A percentile compares a stretch with the other conserved stretches of the same genome.
These are phyloP conservation scores for Atta colombica DNA, from an alignment of 1,140 invertebrate genomes.

Conservation along the genomic window DNA sequence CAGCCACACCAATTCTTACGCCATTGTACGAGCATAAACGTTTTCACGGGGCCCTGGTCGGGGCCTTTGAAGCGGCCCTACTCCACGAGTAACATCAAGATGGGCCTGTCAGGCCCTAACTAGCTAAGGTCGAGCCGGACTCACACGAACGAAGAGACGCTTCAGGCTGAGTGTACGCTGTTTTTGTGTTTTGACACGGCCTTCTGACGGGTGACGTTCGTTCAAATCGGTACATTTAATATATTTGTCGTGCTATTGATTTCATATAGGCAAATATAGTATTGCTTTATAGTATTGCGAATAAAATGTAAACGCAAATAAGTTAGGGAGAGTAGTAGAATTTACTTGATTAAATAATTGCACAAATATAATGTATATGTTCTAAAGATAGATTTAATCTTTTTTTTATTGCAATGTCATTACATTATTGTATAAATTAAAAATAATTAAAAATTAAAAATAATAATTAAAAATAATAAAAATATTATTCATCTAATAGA, in stretches of 20 bases:
- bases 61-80: slow-evolving; percentile 80
- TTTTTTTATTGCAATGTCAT: background rate
- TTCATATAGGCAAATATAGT: background rate
- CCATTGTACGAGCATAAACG: slow-evolving; percentile 82
- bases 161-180: slow-evolving; percentile 71
- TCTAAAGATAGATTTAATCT: too few relatives aligned
- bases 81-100: slow-evolving; percentile 80
- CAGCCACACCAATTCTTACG: slow-evolving; percentile 73
- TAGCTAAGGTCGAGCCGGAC: slow-evolving; percentile 79
- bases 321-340: background rate
- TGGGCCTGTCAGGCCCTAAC: slow-evolving; percentile 85
- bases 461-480: too few relatives aligned
- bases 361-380: too few relatives aligned
- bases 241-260: slow-evolving; percentile 73
- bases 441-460: too few relatives aligned
- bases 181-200: slow-evolving; percentile 85
- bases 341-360: background rate
- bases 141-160: slow-evolving; percentile 74
- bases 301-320: background rate
- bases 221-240: slow-evolving; percentile 68
- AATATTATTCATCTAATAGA: background rate
- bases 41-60: slow-evolving; percentile 81
- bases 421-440: background rate
- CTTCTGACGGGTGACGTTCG: slow-evolving; percentile 75
- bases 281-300: too few relatives aligned